Base-by-base conservation (phyloP, 2,797 vertebrate genomes). In the Nothura maculosa region DNA sequence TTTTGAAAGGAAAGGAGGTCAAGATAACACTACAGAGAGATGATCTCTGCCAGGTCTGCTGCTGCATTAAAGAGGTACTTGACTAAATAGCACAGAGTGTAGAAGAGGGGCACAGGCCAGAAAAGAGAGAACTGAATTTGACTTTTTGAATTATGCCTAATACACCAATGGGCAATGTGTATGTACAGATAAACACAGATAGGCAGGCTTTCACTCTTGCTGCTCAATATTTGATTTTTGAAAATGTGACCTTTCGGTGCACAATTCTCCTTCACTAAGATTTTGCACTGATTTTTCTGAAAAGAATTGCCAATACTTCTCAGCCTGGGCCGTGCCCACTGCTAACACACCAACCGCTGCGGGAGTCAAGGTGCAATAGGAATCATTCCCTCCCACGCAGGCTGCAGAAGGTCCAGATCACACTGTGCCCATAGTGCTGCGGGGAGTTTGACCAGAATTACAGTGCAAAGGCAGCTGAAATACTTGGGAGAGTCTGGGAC, bases 191-290 rank as follows among this genome's bases (percentile, higher is more conserved):
- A 57, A 70, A 63, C 28, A 24, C 7, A 68, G 66, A 17, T 8
- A 68, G 66, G 17, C 20, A 68, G 38, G 16, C 28, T 74, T 78
- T 85, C 60, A 40, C 47, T 80, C 87, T 80, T 70, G 43, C 64
- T 87, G 34, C 11, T 54, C 67, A 30, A 6, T 43, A 25, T 86
- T 92, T 81, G 47, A 2, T 67, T 93, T 90, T 77, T 60, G 67
- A 60, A 47, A 67, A 11, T 60, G 62, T 75, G 32, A 30, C 11
- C 34, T 80, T 45, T 87, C 72, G 77, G 79, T 63, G 30, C 60
- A 43, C 30, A 0, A 0, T 67, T 90, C 90, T 86, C 55, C 83
- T 76, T 79, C 50, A 48, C 40, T 88, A n/a, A 86, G 47, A 19
- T 22, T 83, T 73, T 61, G 9, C 28, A 27, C 62, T 54, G 28